These are phyloP conservation scores for Spilogale gracilis DNA, from an alignment of 2,113 vertebrate genomes.

Conservation along the genomic window DNA sequence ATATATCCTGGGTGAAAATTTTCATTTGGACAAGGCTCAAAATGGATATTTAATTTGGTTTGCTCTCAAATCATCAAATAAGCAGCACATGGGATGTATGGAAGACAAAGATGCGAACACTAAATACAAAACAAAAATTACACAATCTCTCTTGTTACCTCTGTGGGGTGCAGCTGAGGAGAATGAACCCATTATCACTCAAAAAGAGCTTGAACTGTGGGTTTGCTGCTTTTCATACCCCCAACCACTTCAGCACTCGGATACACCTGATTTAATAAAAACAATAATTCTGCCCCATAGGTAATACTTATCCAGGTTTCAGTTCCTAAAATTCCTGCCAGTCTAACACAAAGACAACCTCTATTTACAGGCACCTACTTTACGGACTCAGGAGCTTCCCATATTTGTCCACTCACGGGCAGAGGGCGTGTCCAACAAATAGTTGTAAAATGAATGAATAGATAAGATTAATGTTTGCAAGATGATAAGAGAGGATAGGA, in stretches of 20 bases:
- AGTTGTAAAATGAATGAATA: background rate
- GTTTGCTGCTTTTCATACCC: background rate
- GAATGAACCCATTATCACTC: background rate
- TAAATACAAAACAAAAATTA: background rate
- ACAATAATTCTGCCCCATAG: background rate
- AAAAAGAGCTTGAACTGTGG: background rate
- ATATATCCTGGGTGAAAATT: background rate
- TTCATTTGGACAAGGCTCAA: background rate
- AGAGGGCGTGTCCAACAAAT: background rate
- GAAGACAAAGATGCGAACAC: background rate
- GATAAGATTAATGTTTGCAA: background rate
- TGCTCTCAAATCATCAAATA: background rate
- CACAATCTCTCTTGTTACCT: no score
- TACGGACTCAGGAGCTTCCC: background rate
- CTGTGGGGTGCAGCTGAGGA: background rate
- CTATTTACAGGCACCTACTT: background rate
- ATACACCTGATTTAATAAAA: background rate
- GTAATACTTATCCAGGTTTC: background rate
- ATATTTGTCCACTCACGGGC: background rate
- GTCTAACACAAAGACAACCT: background rate
- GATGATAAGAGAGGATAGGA: background rate
- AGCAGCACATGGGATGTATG: background rate
- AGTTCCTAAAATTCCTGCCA: background rate
- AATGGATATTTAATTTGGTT: conserved; percentile 4
- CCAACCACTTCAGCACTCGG: background rate